These are phyloP conservation scores for Papilio machaon DNA, from an alignment of 1,140 invertebrate genomes.

Conservation along the genomic window DNA sequence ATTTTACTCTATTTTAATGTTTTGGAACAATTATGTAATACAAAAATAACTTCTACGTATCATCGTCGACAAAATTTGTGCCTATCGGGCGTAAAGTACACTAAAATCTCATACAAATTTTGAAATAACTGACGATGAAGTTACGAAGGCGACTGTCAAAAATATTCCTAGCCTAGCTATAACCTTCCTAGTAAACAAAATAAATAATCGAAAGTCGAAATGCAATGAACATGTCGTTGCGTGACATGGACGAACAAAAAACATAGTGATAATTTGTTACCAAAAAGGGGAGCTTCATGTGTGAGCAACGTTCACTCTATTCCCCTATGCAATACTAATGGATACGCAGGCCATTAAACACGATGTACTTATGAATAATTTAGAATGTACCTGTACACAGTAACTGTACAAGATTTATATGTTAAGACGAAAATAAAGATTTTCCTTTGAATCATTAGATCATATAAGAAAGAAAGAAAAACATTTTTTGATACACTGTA, in stretches of 20 bases:
- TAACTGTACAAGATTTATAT: background rate
- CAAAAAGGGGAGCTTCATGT: slow-evolving; percentile 29
- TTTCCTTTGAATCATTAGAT: background rate
- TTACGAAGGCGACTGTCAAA: too few species aligned
- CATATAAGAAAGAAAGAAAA: background rate
- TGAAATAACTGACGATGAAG: too few species aligned
- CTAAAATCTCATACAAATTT: too few species aligned
- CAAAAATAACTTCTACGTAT: too few species aligned
- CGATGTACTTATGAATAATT: slow-evolving; percentile 22
- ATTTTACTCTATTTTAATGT: too few species aligned
- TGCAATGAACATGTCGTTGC: slow-evolving; percentile 8
- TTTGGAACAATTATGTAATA: too few species aligned
- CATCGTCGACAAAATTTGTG: too few species aligned
- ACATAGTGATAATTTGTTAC: slow-evolving; percentile 24
- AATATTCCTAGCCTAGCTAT: too few species aligned
- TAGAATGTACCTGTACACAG: background rate
- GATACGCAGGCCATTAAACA: background rate
- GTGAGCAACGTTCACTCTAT: slow-evolving; percentile 15
- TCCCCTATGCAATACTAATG: slow-evolving; percentile 27
- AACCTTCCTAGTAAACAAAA: background rate
- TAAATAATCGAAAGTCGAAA: background rate
- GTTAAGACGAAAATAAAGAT: background rate
- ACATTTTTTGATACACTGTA: background rate
- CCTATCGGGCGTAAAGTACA: too few species aligned
- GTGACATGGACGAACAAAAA: slow-evolving; percentile 17